Evolutionary conservation across 2,797 vertebrate species (phyloP).

Genomic region (Lutjanus argentimaculatus): DNA sequence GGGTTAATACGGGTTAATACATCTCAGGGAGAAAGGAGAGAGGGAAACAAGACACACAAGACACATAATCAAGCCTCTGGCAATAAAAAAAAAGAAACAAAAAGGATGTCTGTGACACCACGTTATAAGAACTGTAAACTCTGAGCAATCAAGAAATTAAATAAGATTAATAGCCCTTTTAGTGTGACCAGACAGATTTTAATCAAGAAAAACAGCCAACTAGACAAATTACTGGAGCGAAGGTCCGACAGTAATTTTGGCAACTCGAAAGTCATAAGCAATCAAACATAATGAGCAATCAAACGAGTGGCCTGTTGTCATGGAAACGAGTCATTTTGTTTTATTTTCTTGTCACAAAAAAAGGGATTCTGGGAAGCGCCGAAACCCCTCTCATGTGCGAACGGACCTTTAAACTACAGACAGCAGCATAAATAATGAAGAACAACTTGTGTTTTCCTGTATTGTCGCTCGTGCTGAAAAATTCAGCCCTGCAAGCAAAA

Average conservation of each 20-base stretch:
- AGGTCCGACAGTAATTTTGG: neutral
- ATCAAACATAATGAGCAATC: neutral
- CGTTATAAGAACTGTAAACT: neutral
- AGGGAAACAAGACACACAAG: neutral
- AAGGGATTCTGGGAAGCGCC: neutral
- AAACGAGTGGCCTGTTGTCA: constrained; percentile 16
- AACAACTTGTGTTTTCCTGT: constrained; percentile 30
- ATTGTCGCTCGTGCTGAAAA: constrained; percentile 3
- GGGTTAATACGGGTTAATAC: neutral
- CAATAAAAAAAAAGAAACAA: neutral
- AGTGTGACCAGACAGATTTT: neutral
- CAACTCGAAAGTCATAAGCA: neutral
- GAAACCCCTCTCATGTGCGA: constrained; percentile 5
- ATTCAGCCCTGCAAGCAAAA: constrained; percentile 22
- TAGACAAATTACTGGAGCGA: neutral
- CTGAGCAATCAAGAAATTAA: neutral
- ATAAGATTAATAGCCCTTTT: neutral
- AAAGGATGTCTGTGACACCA: neutral
- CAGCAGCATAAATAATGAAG: constrained; percentile 42
- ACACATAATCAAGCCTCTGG: neutral
- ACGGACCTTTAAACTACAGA: constrained; percentile 17
- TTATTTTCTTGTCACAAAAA: constrained; percentile 8
- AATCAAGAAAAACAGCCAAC: neutral
- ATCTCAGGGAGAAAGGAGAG: neutral
- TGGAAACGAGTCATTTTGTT: constrained; percentile 17